Percentiles rank a stretch among this genome's conserved stretches.
phyloP scores from a whole-genome alignment of 2,113 vertebrate genomes.

The Leucosticte australis region DNA sequence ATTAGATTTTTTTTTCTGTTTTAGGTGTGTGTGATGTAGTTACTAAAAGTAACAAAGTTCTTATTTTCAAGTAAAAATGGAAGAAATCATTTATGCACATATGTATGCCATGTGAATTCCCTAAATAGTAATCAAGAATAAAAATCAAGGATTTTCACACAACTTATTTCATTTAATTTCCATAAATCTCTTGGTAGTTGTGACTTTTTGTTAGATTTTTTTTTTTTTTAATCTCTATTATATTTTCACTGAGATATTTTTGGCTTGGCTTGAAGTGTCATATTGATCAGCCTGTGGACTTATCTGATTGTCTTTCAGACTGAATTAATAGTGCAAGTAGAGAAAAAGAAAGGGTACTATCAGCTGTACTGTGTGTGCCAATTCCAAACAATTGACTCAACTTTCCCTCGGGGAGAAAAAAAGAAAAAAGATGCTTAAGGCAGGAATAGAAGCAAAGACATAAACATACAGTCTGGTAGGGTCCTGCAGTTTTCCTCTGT shows the following conservation, averaged over 20 bases:
- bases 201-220: neutral
- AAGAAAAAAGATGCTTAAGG: neutral
- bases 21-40: neutral
- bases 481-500: neutral
- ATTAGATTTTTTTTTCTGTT: neutral
- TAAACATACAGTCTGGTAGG: neutral
- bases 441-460: neutral
- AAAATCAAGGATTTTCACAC: neutral
- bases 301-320: constrained; percentile 14
- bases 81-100: neutral
- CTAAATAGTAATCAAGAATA: neutral
- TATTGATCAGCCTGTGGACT: neutral
- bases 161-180: neutral
- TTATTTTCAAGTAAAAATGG: neutral
- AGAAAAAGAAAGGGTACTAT: neutral
- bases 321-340: neutral
- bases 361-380: neutral
- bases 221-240: neutral
- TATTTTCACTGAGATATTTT: neutral
- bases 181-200: neutral
- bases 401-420: neutral
- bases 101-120: neutral
- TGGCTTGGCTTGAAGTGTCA: neutral
- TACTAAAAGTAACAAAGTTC: neutral
- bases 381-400: neutral